These are phyloP conservation scores for Hyperoplus immaculatus DNA, from an alignment of 2,797 vertebrate species.

Conservation along the genomic window DNA sequence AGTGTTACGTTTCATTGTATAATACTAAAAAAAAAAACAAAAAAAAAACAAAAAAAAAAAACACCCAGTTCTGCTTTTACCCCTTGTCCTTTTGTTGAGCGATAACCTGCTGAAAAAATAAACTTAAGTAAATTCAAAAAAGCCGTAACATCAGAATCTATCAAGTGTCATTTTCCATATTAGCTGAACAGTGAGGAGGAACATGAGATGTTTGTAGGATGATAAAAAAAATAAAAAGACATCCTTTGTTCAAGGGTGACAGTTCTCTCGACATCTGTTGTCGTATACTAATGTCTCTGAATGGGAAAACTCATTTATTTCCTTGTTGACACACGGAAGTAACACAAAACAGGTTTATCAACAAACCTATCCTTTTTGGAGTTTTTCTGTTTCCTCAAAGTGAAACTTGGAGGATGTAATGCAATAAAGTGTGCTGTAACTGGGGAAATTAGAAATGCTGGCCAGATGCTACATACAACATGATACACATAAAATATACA, in stretches of 20 bases:
- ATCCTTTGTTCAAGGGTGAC: constrained; percentile 35
- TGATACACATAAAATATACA: no score
- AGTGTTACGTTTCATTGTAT: constrained; percentile 19
- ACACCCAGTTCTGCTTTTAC: constrained; percentile 55
- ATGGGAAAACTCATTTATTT: constrained; percentile 21
- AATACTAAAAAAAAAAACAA: not conserved
- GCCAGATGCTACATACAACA: not conserved
- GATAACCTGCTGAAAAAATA: constrained; percentile 69
- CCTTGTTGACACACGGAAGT: constrained; percentile 50
- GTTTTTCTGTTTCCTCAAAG: not conserved
- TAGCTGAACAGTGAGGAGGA: constrained; percentile 14
- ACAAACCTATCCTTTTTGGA: not conserved
- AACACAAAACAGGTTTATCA: constrained; percentile 56
- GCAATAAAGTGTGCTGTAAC: not conserved
- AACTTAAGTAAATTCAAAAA: constrained; percentile 37
- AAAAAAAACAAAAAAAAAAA: not conserved
- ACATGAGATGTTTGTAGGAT: not conserved
- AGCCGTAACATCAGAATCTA: not conserved
- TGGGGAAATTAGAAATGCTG: not conserved
- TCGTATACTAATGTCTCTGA: not conserved
- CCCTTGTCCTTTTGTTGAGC: constrained; percentile 51
- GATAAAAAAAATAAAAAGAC: constrained; percentile 4
- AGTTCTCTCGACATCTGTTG: not conserved
- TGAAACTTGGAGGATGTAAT: not conserved
- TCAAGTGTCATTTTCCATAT: constrained; percentile 1